These are phyloP conservation scores for Zaprionus lachaisei DNA, from an alignment of 1,140 invertebrate genomes.

Conservation along the genomic window DNA sequence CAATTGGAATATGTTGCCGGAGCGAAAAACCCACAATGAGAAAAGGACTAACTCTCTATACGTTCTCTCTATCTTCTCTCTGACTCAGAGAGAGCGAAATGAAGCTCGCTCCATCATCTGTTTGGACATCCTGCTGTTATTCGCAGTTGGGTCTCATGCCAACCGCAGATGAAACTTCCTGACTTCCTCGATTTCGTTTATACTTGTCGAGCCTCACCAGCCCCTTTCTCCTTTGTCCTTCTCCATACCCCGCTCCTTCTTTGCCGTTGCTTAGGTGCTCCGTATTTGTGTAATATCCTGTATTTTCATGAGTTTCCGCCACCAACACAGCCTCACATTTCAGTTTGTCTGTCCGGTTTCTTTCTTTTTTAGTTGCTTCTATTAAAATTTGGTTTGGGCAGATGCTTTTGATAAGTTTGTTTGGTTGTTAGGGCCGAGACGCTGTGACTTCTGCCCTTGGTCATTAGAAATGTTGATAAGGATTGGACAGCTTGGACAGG, in stretches of 20 bases:
- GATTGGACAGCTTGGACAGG: constrained; percentile 3
- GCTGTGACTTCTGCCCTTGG: constrained; percentile 5
- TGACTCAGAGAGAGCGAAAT: background rate
- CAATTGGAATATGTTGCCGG: constrained; percentile 16
- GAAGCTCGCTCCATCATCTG: constrained; percentile 59
- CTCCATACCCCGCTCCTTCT: background rate
- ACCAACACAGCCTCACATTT: constrained; percentile 32
- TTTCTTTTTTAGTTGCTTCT: constrained; percentile 21
- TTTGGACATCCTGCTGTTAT: constrained; percentile 51
- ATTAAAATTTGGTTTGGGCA: constrained; percentile 27
- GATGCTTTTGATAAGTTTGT: constrained; percentile 33
- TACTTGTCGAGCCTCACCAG: constrained; percentile 33
- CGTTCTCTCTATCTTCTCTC: background rate
- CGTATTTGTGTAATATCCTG: constrained; percentile 76
- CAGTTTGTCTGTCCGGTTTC: constrained; percentile 21
- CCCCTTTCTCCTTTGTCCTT: background rate
- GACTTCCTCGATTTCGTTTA: constrained; percentile 71
- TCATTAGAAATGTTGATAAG: constrained; percentile 18
- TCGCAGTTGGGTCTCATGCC: constrained; percentile 47
- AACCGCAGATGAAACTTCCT: constrained; percentile 76
- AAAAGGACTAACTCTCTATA: constrained; percentile 19
- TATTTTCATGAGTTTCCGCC: constrained; percentile 74
- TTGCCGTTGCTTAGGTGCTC: constrained; percentile 35
- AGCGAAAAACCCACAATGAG: background rate
- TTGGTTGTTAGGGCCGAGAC: background rate